Base-by-base conservation (phyloP, 2,113 vertebrate species). In the Macrotus californicus region DNA sequence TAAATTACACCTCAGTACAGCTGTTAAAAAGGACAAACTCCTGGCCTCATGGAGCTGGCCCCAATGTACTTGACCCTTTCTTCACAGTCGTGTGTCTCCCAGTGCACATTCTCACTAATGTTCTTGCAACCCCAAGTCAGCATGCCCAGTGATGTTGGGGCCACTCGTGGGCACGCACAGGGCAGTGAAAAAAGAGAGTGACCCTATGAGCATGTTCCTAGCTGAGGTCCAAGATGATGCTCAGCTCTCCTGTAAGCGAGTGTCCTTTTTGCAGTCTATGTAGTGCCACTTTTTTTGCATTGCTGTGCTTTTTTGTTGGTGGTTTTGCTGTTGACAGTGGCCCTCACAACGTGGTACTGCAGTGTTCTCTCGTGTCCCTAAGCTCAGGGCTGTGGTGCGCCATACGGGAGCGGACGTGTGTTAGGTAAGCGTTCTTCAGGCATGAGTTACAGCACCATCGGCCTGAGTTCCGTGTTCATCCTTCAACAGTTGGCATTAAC, bases 381-480 rank as follows among this genome's bases (percentile, higher is more conserved):
- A 89, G 48, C 10, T 1, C n/a, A 24, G 4, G 84, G 67, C n/a
- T 2, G 13, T 1, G 9, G 6, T 41, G 10, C 24, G 29, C 29
- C n/a, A 41, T 34, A 12, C 0, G 0, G 54, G 61, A 67, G 67
- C 21, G 0, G 1, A 1, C 0, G 0, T 56, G 34, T 46, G 66
- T 76, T 50, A 61, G 52, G 26, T 24, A 15, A n/a, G n/a, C 41
- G 26, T 54, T 22, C 6, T 46, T 56, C 16, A 31, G 69, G 52
- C 85, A 2, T 5, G n/a, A 59, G 29, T 29, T 34, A 3, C 2
- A 24, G 34, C 5, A 2, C 34, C 41, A 0, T 11, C 75, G 72
- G 46, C 50, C 2, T n/a, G 56, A 48, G 29, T 29, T 52, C 48
- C 29, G 1, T 79, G 41, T 79, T 75, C n/a, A 11, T 22, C 18